Evolutionary conservation across 2,888 invertebrate genomes (phyloP).

Genomic region (Cryptophagus acutangulus): DNA sequence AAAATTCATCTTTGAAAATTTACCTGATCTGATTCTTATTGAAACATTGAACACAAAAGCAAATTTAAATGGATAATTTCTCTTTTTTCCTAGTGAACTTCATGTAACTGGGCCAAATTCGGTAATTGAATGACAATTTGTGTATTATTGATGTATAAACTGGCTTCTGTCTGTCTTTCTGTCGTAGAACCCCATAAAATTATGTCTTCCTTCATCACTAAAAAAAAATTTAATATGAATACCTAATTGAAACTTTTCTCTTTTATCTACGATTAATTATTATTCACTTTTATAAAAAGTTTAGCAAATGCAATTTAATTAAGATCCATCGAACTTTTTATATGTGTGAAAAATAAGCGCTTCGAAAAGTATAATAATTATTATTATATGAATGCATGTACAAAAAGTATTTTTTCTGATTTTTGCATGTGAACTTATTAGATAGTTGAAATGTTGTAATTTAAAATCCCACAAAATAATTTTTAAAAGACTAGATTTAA

Average conservation of each 20-base stretch:
- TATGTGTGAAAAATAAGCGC: too few species aligned
- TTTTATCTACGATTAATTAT: neutral
- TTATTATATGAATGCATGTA: too few species aligned
- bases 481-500: too few species aligned
- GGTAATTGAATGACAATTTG: conserved; percentile 40
- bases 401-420: too few species aligned
- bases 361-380: too few species aligned
- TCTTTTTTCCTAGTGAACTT: conserved; percentile 47
- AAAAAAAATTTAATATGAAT: conserved; percentile 7
- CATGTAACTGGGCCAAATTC: conserved; percentile 46
- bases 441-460: too few species aligned
- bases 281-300: too few species aligned
- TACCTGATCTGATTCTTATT: neutral
- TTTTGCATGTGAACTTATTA: too few species aligned
- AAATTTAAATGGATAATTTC: conserved; percentile 26
- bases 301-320: too few species aligned
- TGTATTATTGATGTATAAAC: conserved; percentile 37
- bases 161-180: conserved; percentile 47
- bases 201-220: conserved; percentile 3
- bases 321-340: too few species aligned
- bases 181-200: conserved; percentile 34
- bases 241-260: neutral
- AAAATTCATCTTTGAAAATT: conserved; percentile 2
- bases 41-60: conserved; percentile 6
- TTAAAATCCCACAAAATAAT: too few species aligned